Evolutionary conservation across 2,888 invertebrate species (phyloP).

Genomic region (Hartigia nigra): DNA sequence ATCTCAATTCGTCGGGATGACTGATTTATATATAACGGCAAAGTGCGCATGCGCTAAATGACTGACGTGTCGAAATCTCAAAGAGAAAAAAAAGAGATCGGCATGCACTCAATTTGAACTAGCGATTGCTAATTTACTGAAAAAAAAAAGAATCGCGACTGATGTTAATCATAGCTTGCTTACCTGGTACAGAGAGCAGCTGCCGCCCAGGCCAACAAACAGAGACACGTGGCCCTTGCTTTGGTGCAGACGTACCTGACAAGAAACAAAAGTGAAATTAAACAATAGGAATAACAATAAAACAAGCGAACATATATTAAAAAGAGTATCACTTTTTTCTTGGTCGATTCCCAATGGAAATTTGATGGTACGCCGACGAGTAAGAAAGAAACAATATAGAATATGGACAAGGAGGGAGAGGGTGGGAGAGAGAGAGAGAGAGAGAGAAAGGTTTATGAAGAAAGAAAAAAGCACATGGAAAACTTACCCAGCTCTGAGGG

Average conservation of each 20-base stretch:
- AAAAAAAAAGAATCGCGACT: background rate
- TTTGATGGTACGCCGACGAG: constrained; percentile 4
- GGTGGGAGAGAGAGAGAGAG: too few relatives aligned
- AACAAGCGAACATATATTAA: background rate
- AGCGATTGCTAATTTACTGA: background rate
- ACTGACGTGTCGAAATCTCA: background rate
- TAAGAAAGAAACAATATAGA: background rate
- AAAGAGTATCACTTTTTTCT: background rate
- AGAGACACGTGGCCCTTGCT: constrained; percentile 84
- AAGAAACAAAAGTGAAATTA: constrained; percentile 12
- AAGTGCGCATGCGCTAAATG: background rate
- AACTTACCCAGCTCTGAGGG: constrained; percentile 79
- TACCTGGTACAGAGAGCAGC: constrained; percentile 90
- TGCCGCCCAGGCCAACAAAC: constrained; percentile 84
- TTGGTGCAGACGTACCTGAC: constrained; percentile 84
- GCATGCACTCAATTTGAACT: background rate
- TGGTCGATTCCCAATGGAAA: background rate
- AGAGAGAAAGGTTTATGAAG: background rate
- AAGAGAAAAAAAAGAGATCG: background rate
- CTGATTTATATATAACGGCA: background rate
- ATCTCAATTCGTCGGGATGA: background rate
- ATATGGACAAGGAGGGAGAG: too few relatives aligned
- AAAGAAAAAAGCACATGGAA: background rate
- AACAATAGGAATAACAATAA: background rate
- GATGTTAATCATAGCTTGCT: constrained; percentile 35